Base-by-base conservation (phyloP, 1,140 invertebrate species). In the Halotydeus destructor region DNA sequence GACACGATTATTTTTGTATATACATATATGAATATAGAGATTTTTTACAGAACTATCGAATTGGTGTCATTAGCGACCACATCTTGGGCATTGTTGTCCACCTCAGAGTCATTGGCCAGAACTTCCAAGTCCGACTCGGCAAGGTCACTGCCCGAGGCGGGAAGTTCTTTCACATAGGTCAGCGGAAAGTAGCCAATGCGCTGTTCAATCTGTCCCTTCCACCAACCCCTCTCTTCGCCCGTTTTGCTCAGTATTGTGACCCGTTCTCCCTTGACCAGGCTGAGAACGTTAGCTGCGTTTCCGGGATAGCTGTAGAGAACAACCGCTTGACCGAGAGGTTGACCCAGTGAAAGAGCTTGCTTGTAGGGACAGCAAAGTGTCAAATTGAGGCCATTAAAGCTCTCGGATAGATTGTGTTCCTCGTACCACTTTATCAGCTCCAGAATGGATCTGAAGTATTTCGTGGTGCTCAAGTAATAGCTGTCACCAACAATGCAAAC, bases 401-500 rank as follows among this genome's bases (percentile, higher is more conserved):
- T 89, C 63, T 91, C 83, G 2, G 73, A 70, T 36, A 93, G 63
- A 55, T 79, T 83, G 43, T 75, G 77, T 36, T 76, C 69, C 58
- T 89, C 77, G 58, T 94, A 93, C 61, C 79, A 86, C 31, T 75
- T 73, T 34, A 93, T 74, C 21, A 93, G 66, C 57, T 89, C 83
- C 12, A 82, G 75, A 40, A 86, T 71, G 53, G 74, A 78, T 53
- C 77, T 76, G 56, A 94, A 94, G 57, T 77, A 85, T 37, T 82
- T 69, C n/a, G 78, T 77, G 55, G 84, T 74, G 12, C 81, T 85
- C 16, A 94, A 62, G 60, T 72, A 91, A 37, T 72, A 70, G n/a
- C 41, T 46, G 26, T 54, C 49, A n/a, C 50, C 44, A 12, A 48
- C 43, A 9, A 43, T 36, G 52, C 69, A 78, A 50, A 93, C 75